Evolutionary conservation across 2,888 invertebrate genomes (phyloP).

Genomic region (Scelioninae gen. 2): DNA sequence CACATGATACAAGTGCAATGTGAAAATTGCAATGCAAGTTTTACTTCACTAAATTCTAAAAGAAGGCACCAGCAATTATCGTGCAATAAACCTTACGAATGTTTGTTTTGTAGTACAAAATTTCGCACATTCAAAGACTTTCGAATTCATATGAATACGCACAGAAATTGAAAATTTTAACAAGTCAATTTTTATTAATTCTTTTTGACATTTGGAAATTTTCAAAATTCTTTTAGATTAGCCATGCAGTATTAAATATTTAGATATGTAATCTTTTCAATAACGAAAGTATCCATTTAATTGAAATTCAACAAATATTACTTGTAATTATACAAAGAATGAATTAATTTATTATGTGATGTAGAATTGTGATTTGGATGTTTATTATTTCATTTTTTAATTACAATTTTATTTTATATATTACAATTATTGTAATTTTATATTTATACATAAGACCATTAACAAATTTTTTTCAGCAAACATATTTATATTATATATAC

Average conservation of each 20-base stretch:
- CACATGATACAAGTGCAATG: constrained; percentile 44
- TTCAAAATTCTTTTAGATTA: neutral
- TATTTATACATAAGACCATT: too few species aligned
- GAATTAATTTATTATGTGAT: neutral
- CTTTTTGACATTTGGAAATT: neutral
- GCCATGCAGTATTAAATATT: constrained; percentile 12
- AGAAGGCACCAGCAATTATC: constrained; percentile 47
- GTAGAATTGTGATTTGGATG: constrained; percentile 5
- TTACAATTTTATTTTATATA: neutral
- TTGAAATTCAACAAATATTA: constrained; percentile 4
- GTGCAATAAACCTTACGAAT: constrained; percentile 47
- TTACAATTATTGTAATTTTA: too few species aligned
- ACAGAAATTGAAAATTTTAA: constrained; percentile 28
- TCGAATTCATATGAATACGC: constrained; percentile 42
- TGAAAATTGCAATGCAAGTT: constrained; percentile 45
- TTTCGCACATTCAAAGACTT: constrained; percentile 46
- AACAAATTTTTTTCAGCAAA: too few species aligned
- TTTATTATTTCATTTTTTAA: constrained; percentile 10
- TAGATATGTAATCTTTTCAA: neutral
- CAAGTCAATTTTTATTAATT: neutral
- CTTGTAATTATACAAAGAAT: neutral
- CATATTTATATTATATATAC: too few species aligned
- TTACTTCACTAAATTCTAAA: constrained; percentile 40
- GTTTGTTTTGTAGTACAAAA: constrained; percentile 46
- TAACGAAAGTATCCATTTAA: neutral